phyloP scores from a whole-genome alignment of 2,888 invertebrate species.

The Thysanoteuthis rhombus region DNA sequence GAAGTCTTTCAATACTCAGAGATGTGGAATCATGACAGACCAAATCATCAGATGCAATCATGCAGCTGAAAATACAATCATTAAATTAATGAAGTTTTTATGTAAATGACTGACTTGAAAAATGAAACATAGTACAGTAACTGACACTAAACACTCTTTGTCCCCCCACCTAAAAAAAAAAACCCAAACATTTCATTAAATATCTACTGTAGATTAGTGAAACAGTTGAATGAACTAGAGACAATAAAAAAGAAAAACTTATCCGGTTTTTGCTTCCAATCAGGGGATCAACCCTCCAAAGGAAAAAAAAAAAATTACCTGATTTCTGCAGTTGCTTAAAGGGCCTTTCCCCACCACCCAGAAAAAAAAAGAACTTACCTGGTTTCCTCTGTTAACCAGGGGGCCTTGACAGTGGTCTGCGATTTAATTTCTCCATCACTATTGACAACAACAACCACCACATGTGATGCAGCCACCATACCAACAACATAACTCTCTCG shows the following conservation, averaged over 20 bases:
- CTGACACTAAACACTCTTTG: too few relatives aligned
- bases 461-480: slow-evolving; percentile 49
- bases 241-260: slow-evolving; percentile 29
- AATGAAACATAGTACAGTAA: too few relatives aligned
- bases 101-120: too few relatives aligned
- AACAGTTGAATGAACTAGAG: too few relatives aligned
- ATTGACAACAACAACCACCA: slow-evolving; percentile 50
- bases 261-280: slow-evolving; percentile 54
- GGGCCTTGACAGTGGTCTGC: slow-evolving; percentile 50
- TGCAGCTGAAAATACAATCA: slow-evolving; percentile 50
- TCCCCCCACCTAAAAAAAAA: neutral
- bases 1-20: slow-evolving; percentile 48
- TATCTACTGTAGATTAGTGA: neutral
- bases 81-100: too few relatives aligned
- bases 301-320: too few relatives aligned
- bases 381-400: slow-evolving; percentile 52
- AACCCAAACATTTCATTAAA: too few relatives aligned
- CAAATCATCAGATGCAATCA: slow-evolving; percentile 47
- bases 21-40: slow-evolving; percentile 52
- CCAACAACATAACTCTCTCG: slow-evolving; percentile 52
- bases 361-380: slow-evolving; percentile 44
- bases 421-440: slow-evolving; percentile 48
- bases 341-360: too few relatives aligned
- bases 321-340: slow-evolving; percentile 54
- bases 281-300: too few relatives aligned